Evolutionary conservation across 1,140 invertebrate species (phyloP).

Genomic region (Macrostomum lignano): DNA sequence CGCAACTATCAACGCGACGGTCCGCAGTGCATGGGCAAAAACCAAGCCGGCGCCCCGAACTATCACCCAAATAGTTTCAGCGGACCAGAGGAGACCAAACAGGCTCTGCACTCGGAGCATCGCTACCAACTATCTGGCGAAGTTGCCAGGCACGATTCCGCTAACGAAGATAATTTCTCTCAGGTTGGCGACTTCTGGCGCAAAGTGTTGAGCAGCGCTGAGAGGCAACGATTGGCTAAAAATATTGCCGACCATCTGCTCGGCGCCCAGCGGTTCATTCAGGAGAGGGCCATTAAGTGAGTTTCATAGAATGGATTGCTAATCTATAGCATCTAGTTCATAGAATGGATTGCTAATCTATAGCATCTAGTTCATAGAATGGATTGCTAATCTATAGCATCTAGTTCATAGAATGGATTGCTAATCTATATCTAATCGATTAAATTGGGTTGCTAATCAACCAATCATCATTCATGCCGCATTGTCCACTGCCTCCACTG

Average conservation of each 20-base stretch:
- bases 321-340: no score
- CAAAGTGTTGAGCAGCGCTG: slow-evolving; percentile 39
- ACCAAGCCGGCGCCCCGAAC: slow-evolving; percentile 53
- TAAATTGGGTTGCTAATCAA: no score
- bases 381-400: no score
- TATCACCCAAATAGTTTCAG: slow-evolving; percentile 80
- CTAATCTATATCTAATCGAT: no score
- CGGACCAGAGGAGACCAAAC: slow-evolving; percentile 35
- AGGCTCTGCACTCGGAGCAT: slow-evolving; percentile 13
- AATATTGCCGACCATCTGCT: slow-evolving; percentile 51
- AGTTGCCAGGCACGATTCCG: slow-evolving; percentile 42
- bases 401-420: no score
- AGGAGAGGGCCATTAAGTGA: slow-evolving; percentile 31
- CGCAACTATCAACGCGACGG: slow-evolving; percentile 67
- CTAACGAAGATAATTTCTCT: slow-evolving; percentile 55
- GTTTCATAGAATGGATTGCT: no score
- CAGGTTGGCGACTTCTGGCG: slow-evolving; percentile 54
- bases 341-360: no score
- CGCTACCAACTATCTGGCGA: slow-evolving; percentile 28
- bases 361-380: no score
- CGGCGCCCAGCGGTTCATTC: slow-evolving; percentile 50
- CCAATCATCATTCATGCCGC: no score
- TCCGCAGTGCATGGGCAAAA: slow-evolving; percentile 21
- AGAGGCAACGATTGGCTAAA: slow-evolving; percentile 39
- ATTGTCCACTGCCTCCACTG: no score